These are phyloP conservation scores for Gonioctena quinquepunctata DNA, from an alignment of 1,140 invertebrate genomes.

Conservation along the genomic window DNA sequence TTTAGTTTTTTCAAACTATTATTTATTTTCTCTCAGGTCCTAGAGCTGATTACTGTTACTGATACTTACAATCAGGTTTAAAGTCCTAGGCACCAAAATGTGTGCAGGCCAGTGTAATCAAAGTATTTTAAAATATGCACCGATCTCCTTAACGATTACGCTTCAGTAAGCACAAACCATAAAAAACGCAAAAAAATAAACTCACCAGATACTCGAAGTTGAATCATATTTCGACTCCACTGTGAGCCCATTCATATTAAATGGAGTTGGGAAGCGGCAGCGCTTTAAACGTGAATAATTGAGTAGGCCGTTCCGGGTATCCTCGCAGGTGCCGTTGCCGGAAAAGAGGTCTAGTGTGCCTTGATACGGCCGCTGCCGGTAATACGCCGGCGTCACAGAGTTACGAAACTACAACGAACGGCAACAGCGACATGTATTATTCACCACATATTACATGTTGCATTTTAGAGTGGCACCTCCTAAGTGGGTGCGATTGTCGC, in stretches of 20 bases:
- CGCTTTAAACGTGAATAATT: constrained; percentile 51
- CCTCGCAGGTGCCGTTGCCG: constrained; percentile 49
- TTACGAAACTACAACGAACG: constrained; percentile 15
- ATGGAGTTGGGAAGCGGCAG: constrained; percentile 48
- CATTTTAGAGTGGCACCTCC: constrained; percentile 31
- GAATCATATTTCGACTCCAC: no score
- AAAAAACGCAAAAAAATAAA: no score
- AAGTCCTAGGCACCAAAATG: no score
- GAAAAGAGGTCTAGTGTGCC: constrained; percentile 11
- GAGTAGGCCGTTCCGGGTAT: constrained; percentile 41
- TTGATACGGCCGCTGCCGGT: neutral
- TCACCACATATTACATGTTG: constrained; percentile 43
- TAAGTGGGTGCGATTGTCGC: constrained; percentile 31
- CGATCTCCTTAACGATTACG: no score
- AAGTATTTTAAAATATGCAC: no score
- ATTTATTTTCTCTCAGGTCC: no score
- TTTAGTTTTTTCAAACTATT: no score
- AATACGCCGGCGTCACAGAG: constrained; percentile 16
- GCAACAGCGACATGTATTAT: constrained; percentile 33
- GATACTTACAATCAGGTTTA: no score
- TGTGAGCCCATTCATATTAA: constrained; percentile 53
- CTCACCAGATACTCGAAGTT: no score
- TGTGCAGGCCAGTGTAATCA: no score
- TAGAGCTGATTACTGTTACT: no score
- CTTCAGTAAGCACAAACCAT: no score